phyloP scores from a whole-genome alignment of 2,113 vertebrate species.

The Corvus cornix region DNA sequence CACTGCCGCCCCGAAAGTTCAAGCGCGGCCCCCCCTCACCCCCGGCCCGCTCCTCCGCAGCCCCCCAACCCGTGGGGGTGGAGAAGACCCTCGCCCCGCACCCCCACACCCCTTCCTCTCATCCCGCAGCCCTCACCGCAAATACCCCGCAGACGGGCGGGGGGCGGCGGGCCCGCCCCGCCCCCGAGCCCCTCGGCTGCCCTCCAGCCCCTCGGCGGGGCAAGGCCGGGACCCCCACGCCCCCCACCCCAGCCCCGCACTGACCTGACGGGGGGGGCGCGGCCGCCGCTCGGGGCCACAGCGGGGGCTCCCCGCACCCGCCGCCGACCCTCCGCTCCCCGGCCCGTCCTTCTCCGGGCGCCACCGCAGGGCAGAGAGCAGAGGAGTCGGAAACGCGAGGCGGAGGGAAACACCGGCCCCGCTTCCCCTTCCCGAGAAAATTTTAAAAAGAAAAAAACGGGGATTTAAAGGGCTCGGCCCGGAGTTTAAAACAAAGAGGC shows the following conservation, averaged over 20 bases:
- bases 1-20: background rate
- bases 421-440: background rate
- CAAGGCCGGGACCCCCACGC: background rate
- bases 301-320: background rate
- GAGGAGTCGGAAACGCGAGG: background rate
- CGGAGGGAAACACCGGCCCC: background rate
- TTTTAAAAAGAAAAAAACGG: background rate
- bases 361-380: background rate
- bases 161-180: background rate
- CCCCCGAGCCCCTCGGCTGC: background rate
- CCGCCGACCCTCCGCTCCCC: background rate
- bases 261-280: background rate
- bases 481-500: conserved; percentile 83
- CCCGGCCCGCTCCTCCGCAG: background rate
- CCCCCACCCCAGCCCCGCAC: background rate
- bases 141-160: background rate
- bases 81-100: background rate
- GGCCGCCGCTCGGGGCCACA: background rate
- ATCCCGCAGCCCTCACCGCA: background rate
- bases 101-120: background rate
- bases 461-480: conserved; percentile 66
- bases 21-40: background rate
- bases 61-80: too few species aligned
- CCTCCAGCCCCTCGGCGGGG: background rate
- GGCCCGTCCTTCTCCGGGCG: background rate